A percentile compares a stretch with the other conserved stretches of the same genome.
Conservation (phyloP, 1,140 invertebrate genomes). For the Doryteuthis pealeii region DNA sequence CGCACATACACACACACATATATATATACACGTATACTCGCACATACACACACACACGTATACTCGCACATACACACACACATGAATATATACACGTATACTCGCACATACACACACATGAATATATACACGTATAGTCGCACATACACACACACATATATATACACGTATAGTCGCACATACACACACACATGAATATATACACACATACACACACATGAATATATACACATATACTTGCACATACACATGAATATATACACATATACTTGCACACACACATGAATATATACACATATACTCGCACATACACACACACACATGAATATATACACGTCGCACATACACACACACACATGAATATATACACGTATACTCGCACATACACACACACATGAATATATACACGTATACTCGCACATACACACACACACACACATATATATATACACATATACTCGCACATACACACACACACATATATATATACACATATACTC, state of each 20-base stretch:
- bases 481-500: neutral
- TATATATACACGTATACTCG: neutral
- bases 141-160: neutral
- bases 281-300: neutral
- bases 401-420: neutral
- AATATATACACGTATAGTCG: neutral
- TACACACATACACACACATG: neutral
- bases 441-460: neutral
- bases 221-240: neutral
- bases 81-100: neutral
- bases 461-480: neutral
- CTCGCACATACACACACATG: neutral
- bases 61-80: neutral
- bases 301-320: neutral
- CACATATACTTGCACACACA: neutral
- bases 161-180: neutral
- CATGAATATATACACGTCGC: neutral
- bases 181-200: neutral
- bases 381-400: neutral
- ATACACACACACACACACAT: neutral
- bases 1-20: neutral
- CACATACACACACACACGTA: neutral
- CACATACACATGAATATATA: neutral
- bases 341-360: too few species aligned
- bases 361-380: neutral